phyloP scores from a whole-genome alignment of 2,797 vertebrate genomes.

The Chelidonichthys spinosus region DNA sequence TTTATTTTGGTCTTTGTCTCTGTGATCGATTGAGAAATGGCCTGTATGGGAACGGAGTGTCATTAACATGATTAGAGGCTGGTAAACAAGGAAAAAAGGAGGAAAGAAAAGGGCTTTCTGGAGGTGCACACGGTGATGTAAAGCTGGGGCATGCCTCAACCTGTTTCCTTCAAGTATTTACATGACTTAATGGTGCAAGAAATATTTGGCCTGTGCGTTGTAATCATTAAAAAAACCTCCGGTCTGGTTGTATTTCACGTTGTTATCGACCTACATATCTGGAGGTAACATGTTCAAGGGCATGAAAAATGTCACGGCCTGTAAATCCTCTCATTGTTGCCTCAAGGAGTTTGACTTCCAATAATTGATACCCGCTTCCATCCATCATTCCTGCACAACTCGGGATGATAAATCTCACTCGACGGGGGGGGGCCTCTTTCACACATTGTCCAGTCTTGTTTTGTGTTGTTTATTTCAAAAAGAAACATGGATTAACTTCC shows the following conservation, averaged over 20 bases:
- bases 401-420: slow-evolving; percentile 14
- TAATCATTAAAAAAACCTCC: slow-evolving; percentile 63
- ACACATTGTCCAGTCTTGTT: slow-evolving; percentile 41
- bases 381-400: slow-evolving; percentile 41
- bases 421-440: slow-evolving; percentile 24
- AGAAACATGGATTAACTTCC: slow-evolving; percentile 43
- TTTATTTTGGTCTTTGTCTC: slow-evolving; percentile 38
- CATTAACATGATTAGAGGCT: slow-evolving; percentile 62
- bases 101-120: slow-evolving; percentile 25
- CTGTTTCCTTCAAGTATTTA: slow-evolving; percentile 55
- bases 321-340: slow-evolving; percentile 76
- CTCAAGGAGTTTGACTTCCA: slow-evolving; percentile 70
- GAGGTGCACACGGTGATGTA: slow-evolving; percentile 15
- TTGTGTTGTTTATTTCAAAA: slow-evolving; percentile 35
- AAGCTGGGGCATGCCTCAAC: slow-evolving; percentile 46
- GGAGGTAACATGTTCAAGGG: slow-evolving; percentile 65
- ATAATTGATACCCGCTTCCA: slow-evolving; percentile 70
- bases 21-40: slow-evolving; percentile 57
- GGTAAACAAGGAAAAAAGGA: slow-evolving; percentile 43
- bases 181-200: slow-evolving; percentile 40
- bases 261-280: slow-evolving; percentile 61
- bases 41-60: slow-evolving; percentile 18
- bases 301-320: slow-evolving; percentile 63
- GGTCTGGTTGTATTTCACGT: slow-evolving; percentile 68
- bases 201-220: slow-evolving; percentile 52